Evolutionary conservation across 2,797 vertebrate genomes (phyloP).

Genomic region (Cirrhinus molitorella): DNA sequence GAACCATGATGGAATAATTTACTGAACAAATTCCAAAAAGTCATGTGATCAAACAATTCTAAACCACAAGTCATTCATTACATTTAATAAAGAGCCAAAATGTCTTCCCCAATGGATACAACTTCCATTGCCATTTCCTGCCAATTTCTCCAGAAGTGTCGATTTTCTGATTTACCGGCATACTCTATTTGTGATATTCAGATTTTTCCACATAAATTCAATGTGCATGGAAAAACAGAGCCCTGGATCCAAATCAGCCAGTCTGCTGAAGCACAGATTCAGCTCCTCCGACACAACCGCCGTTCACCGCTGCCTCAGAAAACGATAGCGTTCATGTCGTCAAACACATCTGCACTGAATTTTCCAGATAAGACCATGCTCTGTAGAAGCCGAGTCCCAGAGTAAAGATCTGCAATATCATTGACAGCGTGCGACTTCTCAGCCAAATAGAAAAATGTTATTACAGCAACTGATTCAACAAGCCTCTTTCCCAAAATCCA

Average conservation of each 20-base stretch:
- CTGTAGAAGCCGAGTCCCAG: slow-evolving; percentile 1
- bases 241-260: neutral
- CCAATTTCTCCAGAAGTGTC: neutral
- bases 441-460: slow-evolving; percentile 43
- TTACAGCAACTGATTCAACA: slow-evolving; percentile 44
- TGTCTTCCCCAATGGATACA: neutral
- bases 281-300: neutral
- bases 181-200: neutral
- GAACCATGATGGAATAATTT: neutral
- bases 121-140: neutral
- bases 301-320: slow-evolving; percentile 20
- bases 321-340: slow-evolving; percentile 14
- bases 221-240: neutral
- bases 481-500: slow-evolving; percentile 47
- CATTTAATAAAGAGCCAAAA: neutral
- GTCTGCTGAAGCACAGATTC: neutral
- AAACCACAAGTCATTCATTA: neutral
- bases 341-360: slow-evolving; percentile 39
- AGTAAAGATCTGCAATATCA: slow-evolving; percentile 32
- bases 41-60: neutral
- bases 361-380: slow-evolving; percentile 38
- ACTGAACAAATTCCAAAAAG: neutral
- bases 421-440: slow-evolving; percentile 34
- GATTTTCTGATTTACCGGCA: neutral
- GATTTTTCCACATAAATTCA: neutral